Percentiles rank a stretch among this genome's conserved stretches.
Conservation (phyloP, 2,113 vertebrate genomes). For the Gymnocephalus cernua region DNA sequence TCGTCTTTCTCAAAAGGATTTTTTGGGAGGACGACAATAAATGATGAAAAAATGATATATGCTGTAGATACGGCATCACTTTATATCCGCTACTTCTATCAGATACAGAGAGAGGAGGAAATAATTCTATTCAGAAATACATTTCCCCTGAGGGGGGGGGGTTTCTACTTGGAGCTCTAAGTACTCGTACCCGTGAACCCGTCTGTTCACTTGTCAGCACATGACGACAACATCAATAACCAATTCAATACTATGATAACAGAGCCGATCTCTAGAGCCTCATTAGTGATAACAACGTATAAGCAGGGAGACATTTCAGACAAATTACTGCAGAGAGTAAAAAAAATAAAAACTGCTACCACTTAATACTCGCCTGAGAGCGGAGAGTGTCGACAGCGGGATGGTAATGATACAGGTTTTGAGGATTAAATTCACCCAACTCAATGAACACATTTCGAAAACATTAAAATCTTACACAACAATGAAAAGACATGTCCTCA, state of each 20-base stretch:
- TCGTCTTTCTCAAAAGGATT: background rate
- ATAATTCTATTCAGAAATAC: background rate
- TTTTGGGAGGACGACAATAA: background rate
- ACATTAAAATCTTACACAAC: no score
- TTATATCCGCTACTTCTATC: no score
- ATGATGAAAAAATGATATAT: no score
- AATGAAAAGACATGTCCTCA: no score
- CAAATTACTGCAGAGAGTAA: background rate
- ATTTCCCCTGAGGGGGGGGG: background rate
- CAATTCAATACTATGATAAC: background rate
- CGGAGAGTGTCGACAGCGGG: no score
- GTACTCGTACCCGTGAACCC: no score
- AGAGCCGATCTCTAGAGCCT: background rate
- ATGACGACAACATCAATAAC: background rate
- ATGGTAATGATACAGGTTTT: no score
- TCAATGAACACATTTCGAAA: no score
- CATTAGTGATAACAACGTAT: background rate
- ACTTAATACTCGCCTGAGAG: background rate
- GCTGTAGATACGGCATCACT: background rate
- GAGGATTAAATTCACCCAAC: no score
- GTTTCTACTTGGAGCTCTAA: no score
- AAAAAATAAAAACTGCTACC: background rate
- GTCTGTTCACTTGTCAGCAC: background rate
- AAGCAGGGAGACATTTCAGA: conserved; percentile 2
- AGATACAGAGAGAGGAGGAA: background rate